Evolutionary conservation across 2,888 invertebrate species (phyloP).

Genomic region (Antheraea yamamai): DNA sequence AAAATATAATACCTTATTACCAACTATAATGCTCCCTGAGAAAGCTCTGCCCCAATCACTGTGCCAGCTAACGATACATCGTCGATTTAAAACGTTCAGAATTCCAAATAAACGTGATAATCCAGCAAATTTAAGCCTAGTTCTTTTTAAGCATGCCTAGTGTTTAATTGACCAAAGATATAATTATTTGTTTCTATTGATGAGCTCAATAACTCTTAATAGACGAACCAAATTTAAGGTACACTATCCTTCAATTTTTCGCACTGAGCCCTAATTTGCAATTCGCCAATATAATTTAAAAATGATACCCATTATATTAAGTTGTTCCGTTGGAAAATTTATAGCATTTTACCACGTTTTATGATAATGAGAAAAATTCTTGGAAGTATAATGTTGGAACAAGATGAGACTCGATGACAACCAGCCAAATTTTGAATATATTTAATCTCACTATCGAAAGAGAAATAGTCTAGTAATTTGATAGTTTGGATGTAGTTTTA

Average conservation of each 20-base stretch:
- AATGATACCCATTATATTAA: neutral
- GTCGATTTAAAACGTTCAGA: neutral
- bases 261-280: neutral
- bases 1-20: neutral
- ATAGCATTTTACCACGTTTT: conserved; percentile 1
- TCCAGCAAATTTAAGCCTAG: neutral
- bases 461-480: neutral
- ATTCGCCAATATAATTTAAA: neutral
- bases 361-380: conserved; percentile 7
- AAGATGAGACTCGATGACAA: neutral
- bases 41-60: neutral
- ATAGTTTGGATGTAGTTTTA: neutral
- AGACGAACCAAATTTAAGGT: neutral
- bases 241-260: neutral
- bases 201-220: neutral
- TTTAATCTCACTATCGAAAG: conserved; percentile 4
- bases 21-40: neutral
- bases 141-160: neutral
- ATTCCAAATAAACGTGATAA: neutral
- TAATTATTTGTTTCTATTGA: neutral
- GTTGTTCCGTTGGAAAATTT: neutral
- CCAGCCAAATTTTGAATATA: neutral
- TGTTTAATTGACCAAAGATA: neutral
- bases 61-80: neutral
- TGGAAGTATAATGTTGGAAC: neutral